Evolutionary conservation across 2,113 vertebrate genomes (phyloP).

Genomic region (Gobio gobio): DNA sequence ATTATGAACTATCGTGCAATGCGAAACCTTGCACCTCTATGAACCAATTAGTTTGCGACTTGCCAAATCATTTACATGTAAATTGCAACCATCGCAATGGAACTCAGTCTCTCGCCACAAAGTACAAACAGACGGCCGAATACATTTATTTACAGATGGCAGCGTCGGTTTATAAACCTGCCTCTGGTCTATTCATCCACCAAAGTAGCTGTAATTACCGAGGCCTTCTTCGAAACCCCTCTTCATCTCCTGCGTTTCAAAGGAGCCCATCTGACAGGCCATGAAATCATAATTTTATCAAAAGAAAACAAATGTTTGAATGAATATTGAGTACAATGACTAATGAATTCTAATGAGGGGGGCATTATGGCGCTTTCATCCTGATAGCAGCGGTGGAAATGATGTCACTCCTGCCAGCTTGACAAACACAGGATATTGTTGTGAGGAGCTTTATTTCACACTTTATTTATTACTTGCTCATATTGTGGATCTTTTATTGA

Average conservation of each 20-base stretch:
- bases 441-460: neutral
- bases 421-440: neutral
- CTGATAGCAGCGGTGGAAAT: neutral
- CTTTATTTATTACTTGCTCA: neutral
- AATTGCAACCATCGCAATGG: conserved; percentile 16
- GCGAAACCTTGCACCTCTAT: neutral
- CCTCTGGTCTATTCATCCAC: conserved; percentile 22
- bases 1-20: conserved; percentile 9
- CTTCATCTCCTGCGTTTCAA: conserved; percentile 33
- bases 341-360: conserved; percentile 33
- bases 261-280: conserved; percentile 33
- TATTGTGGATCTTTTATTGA: neutral
- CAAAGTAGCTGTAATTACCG: conserved; percentile 25
- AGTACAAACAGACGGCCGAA: conserved; percentile 10
- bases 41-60: conserved; percentile 47
- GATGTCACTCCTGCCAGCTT: neutral
- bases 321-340: conserved; percentile 24
- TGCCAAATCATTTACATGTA: conserved; percentile 35
- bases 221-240: conserved; percentile 9
- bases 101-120: neutral
- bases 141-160: conserved; percentile 38
- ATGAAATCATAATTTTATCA: conserved; percentile 31
- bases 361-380: neutral
- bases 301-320: conserved; percentile 28
- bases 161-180: neutral